Conservation (phyloP, 2,113 vertebrate genomes). For the Elephantulus edwardii region DNA sequence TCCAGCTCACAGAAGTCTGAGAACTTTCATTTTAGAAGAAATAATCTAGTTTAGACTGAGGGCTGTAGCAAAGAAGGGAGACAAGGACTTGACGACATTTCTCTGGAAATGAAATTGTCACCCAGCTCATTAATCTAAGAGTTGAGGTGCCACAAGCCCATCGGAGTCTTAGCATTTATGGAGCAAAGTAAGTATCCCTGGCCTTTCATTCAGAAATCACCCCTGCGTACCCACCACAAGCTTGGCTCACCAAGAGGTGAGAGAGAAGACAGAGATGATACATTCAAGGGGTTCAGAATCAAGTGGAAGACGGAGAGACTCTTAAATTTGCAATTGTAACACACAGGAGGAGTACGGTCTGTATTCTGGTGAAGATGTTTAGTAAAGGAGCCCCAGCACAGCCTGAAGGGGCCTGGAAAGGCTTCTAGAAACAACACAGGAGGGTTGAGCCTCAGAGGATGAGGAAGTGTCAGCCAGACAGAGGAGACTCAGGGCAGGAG, state of each 20-base stretch:
- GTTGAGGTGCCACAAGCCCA: not conserved
- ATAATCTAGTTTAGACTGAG: not conserved
- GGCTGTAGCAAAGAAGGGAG: not conserved
- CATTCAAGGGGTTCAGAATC: not conserved
- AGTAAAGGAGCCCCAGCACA: not conserved
- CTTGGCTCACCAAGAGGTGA: not conserved
- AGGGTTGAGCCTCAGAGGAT: not conserved
- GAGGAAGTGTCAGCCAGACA: not conserved
- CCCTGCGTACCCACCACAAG: not conserved
- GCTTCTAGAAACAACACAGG: not conserved
- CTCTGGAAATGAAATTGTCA: not conserved
- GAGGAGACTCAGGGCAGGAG: not conserved
- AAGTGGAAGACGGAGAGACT: not conserved
- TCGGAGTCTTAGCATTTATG: not conserved
- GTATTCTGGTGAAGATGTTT: not conserved
- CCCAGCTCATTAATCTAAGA: not conserved
- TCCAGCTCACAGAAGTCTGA: not conserved
- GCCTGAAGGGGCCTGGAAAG: not conserved
- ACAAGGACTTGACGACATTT: not conserved
- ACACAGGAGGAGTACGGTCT: not conserved
- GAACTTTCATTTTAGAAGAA: constrained; percentile 3
- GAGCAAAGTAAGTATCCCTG: not conserved
- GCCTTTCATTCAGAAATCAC: not conserved
- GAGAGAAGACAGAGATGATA: not conserved
- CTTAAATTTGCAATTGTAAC: not conserved